Conservation (phyloP, 92 coral and sea anemone species). For the Muricea muricata region DNA sequence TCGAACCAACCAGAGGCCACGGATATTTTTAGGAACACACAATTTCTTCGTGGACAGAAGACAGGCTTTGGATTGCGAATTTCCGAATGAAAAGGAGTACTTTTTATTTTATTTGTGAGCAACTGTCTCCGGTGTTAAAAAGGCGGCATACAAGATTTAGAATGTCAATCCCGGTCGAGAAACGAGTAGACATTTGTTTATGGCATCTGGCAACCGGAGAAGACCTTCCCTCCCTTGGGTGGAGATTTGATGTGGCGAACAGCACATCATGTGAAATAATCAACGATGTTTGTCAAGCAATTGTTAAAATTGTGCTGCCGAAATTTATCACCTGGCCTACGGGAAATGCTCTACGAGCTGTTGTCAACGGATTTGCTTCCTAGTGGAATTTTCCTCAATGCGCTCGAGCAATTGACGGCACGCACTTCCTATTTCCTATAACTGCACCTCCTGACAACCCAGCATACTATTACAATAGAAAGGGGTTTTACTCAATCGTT, state of each 20-base stretch:
- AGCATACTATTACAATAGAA: slow-evolving; percentile 22
- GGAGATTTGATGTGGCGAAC: slow-evolving; percentile 25
- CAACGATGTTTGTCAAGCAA: too few species aligned
- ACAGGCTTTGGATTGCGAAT: slow-evolving; percentile 48
- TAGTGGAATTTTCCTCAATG: slow-evolving; percentile 40
- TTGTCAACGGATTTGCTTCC: slow-evolving; percentile 3
- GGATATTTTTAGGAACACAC: slow-evolving; percentile 32
- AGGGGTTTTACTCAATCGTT: not conserved
- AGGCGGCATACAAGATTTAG: slow-evolving; percentile 53
- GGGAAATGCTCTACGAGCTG: not conserved
- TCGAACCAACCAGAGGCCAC: slow-evolving; percentile 35
- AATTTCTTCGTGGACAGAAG: slow-evolving; percentile 21
- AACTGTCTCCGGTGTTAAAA: slow-evolving; percentile 28
- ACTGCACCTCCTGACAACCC: slow-evolving; percentile 9
- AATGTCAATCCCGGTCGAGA: slow-evolving; percentile 29
- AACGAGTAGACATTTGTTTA: slow-evolving; percentile 50
- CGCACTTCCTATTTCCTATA: slow-evolving; percentile 4
- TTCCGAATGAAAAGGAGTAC: slow-evolving; percentile 51
- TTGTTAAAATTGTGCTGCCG: too few species aligned
- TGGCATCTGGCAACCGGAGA: slow-evolving; percentile 65
- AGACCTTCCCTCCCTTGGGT: slow-evolving; percentile 13
- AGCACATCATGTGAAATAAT: not conserved
- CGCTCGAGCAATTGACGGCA: slow-evolving; percentile 31
- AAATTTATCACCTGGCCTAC: slow-evolving; percentile 19
- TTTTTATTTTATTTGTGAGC: slow-evolving; percentile 47